Conservation (phyloP, 2,888 invertebrate species). For the Hecatera dysodea region DNA sequence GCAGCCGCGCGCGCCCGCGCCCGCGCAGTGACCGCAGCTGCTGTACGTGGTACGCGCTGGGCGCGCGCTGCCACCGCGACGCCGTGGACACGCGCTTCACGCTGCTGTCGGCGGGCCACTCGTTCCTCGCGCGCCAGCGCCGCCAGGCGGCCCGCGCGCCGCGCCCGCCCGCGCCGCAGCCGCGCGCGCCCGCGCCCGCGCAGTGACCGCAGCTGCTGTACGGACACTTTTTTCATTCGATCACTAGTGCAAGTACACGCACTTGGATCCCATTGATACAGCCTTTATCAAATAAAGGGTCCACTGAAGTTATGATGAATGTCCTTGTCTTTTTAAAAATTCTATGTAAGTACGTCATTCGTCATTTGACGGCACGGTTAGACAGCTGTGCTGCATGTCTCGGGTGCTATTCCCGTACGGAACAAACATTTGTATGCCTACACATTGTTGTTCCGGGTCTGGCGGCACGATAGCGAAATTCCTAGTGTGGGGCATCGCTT, state of each 20-base stretch:
- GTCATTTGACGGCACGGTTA: no score
- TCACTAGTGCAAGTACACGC: conserved; percentile 5
- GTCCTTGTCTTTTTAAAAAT: no score
- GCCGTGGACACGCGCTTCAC: conserved; percentile 92
- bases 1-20: conserved; percentile 62
- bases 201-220: conserved; percentile 63
- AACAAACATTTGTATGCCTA: no score
- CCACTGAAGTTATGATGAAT: no score
- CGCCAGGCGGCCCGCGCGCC: conserved; percentile 92
- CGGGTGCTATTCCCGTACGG: no score
- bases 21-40: conserved; percentile 69
- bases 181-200: conserved; percentile 68
- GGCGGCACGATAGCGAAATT: no score
- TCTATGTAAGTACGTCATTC: no score
- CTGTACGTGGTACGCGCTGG: conserved; percentile 95
- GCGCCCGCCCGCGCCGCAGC: conserved; percentile 47
- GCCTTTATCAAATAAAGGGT: background rate
- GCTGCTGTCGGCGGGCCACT: conserved; percentile 94
- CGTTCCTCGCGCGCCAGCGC: conserved; percentile 96
- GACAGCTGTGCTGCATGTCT: no score
- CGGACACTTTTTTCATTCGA: conserved; percentile 5
- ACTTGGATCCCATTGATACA: background rate
- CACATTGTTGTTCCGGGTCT: no score
- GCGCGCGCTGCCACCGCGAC: conserved; percentile 94
- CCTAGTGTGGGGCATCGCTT: no score